These are phyloP conservation scores for Hippocampus zosterae DNA, from an alignment of 2,113 vertebrate species.

Conservation along the genomic window DNA sequence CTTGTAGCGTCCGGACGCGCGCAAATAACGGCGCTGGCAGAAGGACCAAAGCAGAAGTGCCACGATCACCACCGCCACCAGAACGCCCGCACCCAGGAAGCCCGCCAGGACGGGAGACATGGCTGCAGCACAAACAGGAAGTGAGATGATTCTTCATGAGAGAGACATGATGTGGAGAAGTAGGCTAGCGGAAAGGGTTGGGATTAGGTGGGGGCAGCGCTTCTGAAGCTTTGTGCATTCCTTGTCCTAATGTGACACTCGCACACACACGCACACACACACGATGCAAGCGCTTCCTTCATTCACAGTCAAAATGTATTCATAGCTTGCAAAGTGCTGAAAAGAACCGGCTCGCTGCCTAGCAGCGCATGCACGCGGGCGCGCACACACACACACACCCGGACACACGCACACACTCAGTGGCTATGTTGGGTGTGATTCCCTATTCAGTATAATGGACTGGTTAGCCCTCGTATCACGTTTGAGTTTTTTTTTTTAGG, in stretches of 20 bases:
- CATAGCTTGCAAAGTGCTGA: conserved; percentile 1
- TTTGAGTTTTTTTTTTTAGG: background rate
- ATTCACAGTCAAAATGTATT: background rate
- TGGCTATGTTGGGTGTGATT: background rate
- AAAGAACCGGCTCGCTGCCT: background rate
- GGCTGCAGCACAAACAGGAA: conserved; percentile 67
- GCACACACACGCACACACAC: background rate
- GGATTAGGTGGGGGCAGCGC: background rate
- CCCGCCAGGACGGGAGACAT: conserved; percentile 92
- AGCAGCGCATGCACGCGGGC: background rate
- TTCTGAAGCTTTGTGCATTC: conserved; percentile 3
- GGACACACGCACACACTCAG: too few species aligned
- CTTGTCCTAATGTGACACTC: too few species aligned
- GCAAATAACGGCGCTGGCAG: conserved; percentile 86
- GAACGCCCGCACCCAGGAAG: conserved; percentile 87
- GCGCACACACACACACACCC: background rate
- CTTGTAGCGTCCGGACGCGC: conserved; percentile 76
- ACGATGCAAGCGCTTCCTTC: background rate
- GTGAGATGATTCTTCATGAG: background rate
- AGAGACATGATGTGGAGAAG: too few species aligned
- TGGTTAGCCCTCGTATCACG: too few species aligned
- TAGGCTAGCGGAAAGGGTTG: too few species aligned
- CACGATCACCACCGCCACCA: conserved; percentile 83
- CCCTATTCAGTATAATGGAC: too few species aligned
- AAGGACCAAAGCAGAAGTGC: conserved; percentile 91